phyloP scores from a whole-genome alignment of 2,888 invertebrate genomes.

The Agrotis puta region DNA sequence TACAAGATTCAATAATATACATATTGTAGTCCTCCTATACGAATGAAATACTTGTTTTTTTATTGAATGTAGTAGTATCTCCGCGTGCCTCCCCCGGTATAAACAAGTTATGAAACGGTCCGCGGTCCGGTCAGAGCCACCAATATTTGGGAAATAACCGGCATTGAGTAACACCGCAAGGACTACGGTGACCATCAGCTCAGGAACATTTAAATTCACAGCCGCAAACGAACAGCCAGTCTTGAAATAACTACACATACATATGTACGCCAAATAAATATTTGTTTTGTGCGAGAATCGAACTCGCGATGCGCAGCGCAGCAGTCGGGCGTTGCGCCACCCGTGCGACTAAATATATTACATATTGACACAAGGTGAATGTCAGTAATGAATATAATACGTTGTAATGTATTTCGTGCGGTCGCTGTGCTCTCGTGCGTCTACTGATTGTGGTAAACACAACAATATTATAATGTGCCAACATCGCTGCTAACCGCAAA shows the following conservation, averaged over 20 bases:
- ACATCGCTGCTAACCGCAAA: background rate
- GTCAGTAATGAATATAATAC: background rate
- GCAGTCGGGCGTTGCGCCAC: too few species aligned
- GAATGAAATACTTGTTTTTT: too few species aligned
- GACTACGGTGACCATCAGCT: conserved; percentile 32
- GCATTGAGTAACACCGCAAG: conserved; percentile 42
- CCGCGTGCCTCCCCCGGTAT: conserved; percentile 18
- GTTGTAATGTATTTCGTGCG: conserved; percentile 9
- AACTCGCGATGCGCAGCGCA: too few species aligned
- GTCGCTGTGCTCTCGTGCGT: background rate
- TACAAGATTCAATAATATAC: too few species aligned
- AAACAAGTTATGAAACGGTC: conserved; percentile 38
- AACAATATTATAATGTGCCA: conserved; percentile 5
- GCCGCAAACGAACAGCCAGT: too few species aligned
- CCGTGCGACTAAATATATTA: too few species aligned
- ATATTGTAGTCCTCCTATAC: too few species aligned
- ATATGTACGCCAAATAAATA: too few species aligned
- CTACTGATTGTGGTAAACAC: background rate
- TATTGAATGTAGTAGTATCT: conserved; percentile 5
- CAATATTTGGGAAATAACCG: conserved; percentile 56
- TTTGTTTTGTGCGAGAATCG: too few species aligned
- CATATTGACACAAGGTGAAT: background rate
- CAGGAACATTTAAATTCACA: too few species aligned
- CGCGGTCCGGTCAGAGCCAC: conserved; percentile 17
- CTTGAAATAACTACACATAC: too few species aligned